These are phyloP conservation scores for Drosophila pseudoobscura DNA, from an alignment of 1,140 invertebrate genomes.

Conservation along the genomic window DNA sequence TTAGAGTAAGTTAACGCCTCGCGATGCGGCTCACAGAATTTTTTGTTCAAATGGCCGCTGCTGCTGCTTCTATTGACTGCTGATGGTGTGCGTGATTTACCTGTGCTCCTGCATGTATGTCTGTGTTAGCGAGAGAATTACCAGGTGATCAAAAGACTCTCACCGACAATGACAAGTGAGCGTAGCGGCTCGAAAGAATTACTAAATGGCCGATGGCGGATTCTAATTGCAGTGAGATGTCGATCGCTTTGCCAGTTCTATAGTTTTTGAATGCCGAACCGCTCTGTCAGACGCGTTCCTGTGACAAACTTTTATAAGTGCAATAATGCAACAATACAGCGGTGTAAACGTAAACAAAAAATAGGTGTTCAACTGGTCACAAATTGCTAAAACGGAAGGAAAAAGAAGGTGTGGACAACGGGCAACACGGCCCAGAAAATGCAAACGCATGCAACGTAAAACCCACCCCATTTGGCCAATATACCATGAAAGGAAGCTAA, in stretches of 20 bases:
- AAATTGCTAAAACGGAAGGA: neutral
- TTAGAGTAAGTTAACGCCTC: conserved; percentile 8
- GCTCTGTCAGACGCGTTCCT: conserved; percentile 16
- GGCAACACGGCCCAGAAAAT: too few relatives aligned
- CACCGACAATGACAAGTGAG: conserved; percentile 56
- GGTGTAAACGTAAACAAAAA: conserved; percentile 72
- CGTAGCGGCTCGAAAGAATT: conserved; percentile 7
- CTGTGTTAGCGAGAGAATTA: conserved; percentile 26
- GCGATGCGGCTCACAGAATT: conserved; percentile 32
- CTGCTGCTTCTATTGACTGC: too few relatives aligned
- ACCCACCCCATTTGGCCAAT: too few relatives aligned
- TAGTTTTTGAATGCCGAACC: neutral
- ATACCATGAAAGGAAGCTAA: too few relatives aligned
- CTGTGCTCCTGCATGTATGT: too few relatives aligned
- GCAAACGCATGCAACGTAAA: too few relatives aligned
- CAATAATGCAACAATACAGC: conserved; percentile 40
- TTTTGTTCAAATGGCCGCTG: conserved; percentile 36
- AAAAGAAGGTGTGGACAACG: too few relatives aligned
- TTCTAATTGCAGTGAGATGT: neutral
- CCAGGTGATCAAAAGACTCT: conserved; percentile 56
- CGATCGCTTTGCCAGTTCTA: neutral
- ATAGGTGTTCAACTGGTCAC: conserved; percentile 46
- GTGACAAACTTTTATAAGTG: conserved; percentile 22
- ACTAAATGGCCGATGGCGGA: neutral
- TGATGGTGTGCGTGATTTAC: too few relatives aligned